A percentile compares a stretch with the other conserved stretches of the same genome.
Conservation (phyloP, 2,888 invertebrate genomes). For the Xestia ashworthii region DNA sequence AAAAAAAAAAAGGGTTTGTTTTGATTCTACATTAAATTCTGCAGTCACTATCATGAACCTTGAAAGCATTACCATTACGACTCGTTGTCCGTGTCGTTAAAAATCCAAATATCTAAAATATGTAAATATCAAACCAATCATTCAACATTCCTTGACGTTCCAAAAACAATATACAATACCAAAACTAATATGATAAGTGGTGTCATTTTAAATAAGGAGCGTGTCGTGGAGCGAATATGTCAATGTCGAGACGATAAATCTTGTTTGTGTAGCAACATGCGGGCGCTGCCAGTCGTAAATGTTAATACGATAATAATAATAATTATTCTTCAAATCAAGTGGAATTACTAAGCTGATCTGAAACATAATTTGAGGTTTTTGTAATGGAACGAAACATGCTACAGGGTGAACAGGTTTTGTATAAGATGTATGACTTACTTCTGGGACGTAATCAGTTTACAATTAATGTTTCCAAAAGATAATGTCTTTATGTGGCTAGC, state of each 20-base stretch:
- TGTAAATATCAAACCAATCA: not conserved
- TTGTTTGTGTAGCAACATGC: too few relatives aligned
- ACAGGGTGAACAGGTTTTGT: too few relatives aligned
- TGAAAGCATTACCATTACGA: not conserved
- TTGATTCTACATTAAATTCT: not conserved
- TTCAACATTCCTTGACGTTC: not conserved
- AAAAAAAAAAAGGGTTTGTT: not conserved
- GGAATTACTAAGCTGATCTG: too few relatives aligned
- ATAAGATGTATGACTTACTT: not conserved
- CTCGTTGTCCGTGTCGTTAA: not conserved
- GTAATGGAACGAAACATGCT: too few relatives aligned
- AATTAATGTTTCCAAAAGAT: too few relatives aligned
- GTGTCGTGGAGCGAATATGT: not conserved
- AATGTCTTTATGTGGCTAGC: too few relatives aligned
- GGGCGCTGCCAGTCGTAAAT: too few relatives aligned
- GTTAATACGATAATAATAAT: not conserved
- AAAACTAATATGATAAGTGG: not conserved
- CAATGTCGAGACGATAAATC: slow-evolving; percentile 1
- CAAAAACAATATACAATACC: not conserved
- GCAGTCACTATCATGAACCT: not conserved
- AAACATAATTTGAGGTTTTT: too few relatives aligned
- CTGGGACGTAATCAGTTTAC: too few relatives aligned
- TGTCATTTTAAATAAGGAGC: not conserved
- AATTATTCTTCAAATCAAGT: too few relatives aligned
- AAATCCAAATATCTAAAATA: too few relatives aligned